Evolutionary conservation across 2,797 vertebrate species (phyloP), one percentile per base, ranked within the genome.

Genomic region (Artibeus jamaicensis): DNA sequence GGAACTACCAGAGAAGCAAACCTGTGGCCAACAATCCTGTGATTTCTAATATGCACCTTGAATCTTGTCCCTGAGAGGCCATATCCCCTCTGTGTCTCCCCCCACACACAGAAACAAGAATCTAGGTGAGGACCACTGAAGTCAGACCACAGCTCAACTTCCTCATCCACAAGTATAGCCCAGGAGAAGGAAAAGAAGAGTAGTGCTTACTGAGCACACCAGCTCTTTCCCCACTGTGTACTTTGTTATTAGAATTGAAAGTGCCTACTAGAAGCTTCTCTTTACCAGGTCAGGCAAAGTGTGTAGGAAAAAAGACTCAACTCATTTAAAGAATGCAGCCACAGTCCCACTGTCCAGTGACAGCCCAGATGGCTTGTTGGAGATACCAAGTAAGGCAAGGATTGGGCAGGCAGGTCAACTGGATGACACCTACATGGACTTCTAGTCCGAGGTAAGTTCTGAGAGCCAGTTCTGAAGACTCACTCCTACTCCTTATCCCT

Each of bases 151-250:
- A 34, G 29, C 44, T n/a, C 39, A 22, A 24, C 5, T 6, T 44
- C n/a, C 42, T 74, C 73, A 8, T 9, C 24, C 5, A 24, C 32
- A 70, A 2, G 3, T 19, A 29, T 46, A 88, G 48, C 32, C 44
- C 10, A 1, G 59, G 24, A 37, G 68, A 82, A 32, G 24, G 10
- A 16, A 3, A 53, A 6, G 1, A 29, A 48, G 55, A 57, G 8
- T n/a, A 21, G 1, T 12, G 39, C 3, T 26, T 14, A 16, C 14
- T 9, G 18, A 42, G 16, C 0, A 3, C 14, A 16, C 57, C 24
- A 10, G 15, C 37, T 65, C 70, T 42, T 39, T 44, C 42, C 19
- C 32, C 26, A 1, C 1, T 34, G 2, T 29, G 16, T 14, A 2
- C 32, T 29, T 77, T 55, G 21, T 44, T 16, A 18, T n/a, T 78